These are phyloP conservation scores for Neocloeon triangulifer DNA, from an alignment of 1,140 invertebrate genomes.

Conservation along the genomic window DNA sequence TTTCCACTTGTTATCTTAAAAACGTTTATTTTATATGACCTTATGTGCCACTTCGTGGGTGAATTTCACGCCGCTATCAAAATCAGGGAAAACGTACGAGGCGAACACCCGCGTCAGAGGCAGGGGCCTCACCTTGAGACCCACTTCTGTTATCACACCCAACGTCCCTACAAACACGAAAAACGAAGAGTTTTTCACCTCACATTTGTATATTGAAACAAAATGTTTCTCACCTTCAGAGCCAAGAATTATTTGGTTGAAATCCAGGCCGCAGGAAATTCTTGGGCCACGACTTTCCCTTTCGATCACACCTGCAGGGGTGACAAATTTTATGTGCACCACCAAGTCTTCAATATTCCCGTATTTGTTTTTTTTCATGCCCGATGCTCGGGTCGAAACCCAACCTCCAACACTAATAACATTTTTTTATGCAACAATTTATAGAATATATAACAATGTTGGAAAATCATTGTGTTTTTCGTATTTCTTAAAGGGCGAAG, in stretches of 20 bases:
- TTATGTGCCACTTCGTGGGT: constrained; percentile 56
- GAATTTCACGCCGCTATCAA: constrained; percentile 66
- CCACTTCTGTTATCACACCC: constrained; percentile 85
- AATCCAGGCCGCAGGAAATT: constrained; percentile 82
- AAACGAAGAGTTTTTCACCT: background rate
- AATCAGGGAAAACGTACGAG: constrained; percentile 84
- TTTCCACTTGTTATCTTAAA: too few species aligned
- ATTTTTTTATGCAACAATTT: too few species aligned
- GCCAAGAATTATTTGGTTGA: constrained; percentile 88
- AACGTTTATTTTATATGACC: constrained; percentile 19
- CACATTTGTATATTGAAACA: too few species aligned
- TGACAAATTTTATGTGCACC: constrained; percentile 75
- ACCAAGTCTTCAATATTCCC: constrained; percentile 94
- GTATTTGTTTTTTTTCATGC: constrained; percentile 98
- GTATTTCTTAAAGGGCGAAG: too few species aligned
- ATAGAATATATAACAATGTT: too few species aligned
- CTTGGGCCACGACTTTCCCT: constrained; percentile 50
- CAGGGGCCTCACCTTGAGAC: constrained; percentile 78
- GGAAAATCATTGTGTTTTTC: too few species aligned
- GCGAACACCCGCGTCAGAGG: constrained; percentile 71
- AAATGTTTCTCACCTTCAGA: constrained; percentile 66
- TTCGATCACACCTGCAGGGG: constrained; percentile 58
- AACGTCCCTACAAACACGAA: constrained; percentile 38
- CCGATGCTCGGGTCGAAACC: constrained; percentile 93
- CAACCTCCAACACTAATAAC: constrained; percentile 85